Percentiles rank a stretch among this genome's conserved stretches.
These are phyloP conservation scores for Noctuana brunneofusca DNA, from an alignment of 2,888 invertebrate genomes.

Conservation along the genomic window DNA sequence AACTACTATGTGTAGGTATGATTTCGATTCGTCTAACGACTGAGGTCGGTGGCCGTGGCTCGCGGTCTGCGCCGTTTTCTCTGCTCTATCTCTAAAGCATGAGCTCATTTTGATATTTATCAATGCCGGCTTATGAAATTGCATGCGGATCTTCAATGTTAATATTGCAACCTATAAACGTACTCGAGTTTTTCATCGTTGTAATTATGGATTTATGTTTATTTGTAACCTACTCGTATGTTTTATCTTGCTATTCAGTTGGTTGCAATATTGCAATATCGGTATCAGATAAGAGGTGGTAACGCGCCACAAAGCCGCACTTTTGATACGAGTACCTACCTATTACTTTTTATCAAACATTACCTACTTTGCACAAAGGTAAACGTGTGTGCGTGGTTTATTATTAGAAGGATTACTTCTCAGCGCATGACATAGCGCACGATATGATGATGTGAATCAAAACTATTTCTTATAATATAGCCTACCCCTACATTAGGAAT, in stretches of 20 bases:
- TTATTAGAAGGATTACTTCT: neutral
- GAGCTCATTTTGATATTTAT: conserved; percentile 25
- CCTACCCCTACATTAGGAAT: no score
- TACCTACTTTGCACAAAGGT: neutral
- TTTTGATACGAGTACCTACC: no score
- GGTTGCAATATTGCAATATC: conserved; percentile 21
- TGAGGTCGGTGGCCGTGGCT: conserved; percentile 51
- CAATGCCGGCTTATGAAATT: conserved; percentile 21
- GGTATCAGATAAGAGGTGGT: conserved; percentile 12
- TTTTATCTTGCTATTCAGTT: conserved; percentile 2
- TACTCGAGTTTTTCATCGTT: neutral
- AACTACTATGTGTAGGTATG: conserved; percentile 36
- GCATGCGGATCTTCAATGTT: neutral
- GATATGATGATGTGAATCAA: conserved; percentile 14
- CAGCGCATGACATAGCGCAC: neutral
- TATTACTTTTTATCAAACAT: neutral
- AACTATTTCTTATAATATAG: neutral
- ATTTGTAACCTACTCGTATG: neutral
- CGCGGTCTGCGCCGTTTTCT: conserved; percentile 51
- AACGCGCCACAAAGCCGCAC: neutral
- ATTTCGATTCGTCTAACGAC: conserved; percentile 51
- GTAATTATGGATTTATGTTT: neutral
- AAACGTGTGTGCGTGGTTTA: neutral
- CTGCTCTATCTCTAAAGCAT: conserved; percentile 23
- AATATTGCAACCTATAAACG: neutral